Conservation (phyloP, 2,113 vertebrate genomes). For the Scytalopus superciliaris region DNA sequence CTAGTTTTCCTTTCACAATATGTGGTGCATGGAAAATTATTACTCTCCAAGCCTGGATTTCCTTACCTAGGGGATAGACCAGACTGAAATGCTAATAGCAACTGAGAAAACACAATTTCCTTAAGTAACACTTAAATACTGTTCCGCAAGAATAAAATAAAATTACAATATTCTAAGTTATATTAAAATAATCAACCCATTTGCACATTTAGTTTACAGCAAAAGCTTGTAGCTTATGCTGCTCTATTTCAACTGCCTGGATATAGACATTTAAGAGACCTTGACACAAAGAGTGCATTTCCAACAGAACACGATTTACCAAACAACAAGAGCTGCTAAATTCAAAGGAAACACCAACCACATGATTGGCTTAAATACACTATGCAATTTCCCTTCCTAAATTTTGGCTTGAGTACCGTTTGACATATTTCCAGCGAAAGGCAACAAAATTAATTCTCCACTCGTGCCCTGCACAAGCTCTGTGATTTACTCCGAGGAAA, state of each 20-base stretch:
- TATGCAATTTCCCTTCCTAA: slow-evolving; percentile 8
- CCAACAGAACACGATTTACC: slow-evolving; percentile 2
- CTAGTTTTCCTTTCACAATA: neutral
- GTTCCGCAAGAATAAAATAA: neutral
- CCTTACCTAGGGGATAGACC: neutral
- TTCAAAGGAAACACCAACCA: neutral
- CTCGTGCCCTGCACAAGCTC: neutral
- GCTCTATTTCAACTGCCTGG: neutral
- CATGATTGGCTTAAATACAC: neutral
- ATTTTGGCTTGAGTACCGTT: slow-evolving; percentile 39
- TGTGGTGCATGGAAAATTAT: neutral
- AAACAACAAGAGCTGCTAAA: slow-evolving; percentile 8
- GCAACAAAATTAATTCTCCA: slow-evolving; percentile 67
- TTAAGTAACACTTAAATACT: neutral
- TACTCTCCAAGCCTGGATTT: neutral
- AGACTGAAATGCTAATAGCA: neutral
- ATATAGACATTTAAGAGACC: neutral
- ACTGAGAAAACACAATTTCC: neutral
- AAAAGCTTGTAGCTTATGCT: neutral
- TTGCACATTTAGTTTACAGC: neutral
- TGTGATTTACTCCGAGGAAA: slow-evolving; percentile 71
- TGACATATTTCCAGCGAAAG: slow-evolving; percentile 59
- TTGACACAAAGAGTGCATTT: neutral
- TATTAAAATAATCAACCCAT: neutral
- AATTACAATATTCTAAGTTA: neutral